phyloP scores from a whole-genome alignment of 2,888 invertebrate genomes.

The Eupeodes latifasciatus region DNA sequence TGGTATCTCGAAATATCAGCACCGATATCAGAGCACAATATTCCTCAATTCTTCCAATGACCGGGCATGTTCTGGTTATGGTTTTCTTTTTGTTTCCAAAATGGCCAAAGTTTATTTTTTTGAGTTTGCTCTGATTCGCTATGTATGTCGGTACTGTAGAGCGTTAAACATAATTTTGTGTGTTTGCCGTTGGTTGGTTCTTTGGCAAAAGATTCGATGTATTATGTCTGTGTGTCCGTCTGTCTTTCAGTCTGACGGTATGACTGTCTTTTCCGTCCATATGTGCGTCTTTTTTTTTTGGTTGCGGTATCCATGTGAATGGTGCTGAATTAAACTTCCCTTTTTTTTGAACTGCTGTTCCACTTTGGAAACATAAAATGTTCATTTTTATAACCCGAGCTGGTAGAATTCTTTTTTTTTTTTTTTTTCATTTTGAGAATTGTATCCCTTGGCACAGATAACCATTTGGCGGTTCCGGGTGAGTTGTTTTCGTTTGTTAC shows the following conservation, averaged over 20 bases:
- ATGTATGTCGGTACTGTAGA: background rate
- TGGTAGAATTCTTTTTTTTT: slow-evolving; percentile 9
- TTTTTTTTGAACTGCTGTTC: slow-evolving; percentile 49
- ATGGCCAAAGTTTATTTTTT: slow-evolving; percentile 56
- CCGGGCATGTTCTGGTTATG: slow-evolving; percentile 73
- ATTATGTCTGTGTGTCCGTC: background rate
- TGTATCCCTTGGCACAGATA: slow-evolving; percentile 37
- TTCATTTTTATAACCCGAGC: slow-evolving; percentile 58
- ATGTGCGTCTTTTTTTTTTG: background rate
- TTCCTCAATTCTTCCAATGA: slow-evolving; percentile 54
- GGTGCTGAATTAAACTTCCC: slow-evolving; percentile 12
- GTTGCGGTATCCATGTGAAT: background rate
- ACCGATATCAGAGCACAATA: slow-evolving; percentile 25
- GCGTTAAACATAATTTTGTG: slow-evolving; percentile 30
- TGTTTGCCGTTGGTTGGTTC: slow-evolving; percentile 10
- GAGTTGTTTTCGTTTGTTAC: slow-evolving; percentile 25
- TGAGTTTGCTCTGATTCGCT: slow-evolving; percentile 4
- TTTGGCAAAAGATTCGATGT: slow-evolving; percentile 33
- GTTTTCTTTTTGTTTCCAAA: slow-evolving; percentile 58
- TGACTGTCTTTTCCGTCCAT: slow-evolving; percentile 9
- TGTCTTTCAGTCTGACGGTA: background rate
- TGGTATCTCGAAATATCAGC: slow-evolving; percentile 17
- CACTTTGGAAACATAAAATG: slow-evolving; percentile 62
- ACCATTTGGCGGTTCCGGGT: slow-evolving; percentile 56
- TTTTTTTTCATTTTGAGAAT: slow-evolving; percentile 20